Base-by-base conservation (phyloP, 2,113 vertebrate species). In the Ammodytes dubius region DNA sequence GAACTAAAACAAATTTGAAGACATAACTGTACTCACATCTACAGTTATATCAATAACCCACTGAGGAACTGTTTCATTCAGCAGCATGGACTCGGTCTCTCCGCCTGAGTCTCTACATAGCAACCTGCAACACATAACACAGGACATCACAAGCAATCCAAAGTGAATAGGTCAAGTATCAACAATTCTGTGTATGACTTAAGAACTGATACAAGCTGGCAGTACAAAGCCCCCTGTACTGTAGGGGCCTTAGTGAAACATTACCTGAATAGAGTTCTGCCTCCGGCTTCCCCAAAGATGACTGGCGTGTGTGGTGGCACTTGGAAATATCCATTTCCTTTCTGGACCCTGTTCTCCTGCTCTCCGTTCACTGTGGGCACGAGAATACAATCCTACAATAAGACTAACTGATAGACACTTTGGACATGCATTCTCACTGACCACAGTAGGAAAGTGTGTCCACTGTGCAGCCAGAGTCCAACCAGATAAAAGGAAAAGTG, bases 1-100 rank as follows among this genome's bases (percentile, higher is more conserved):
- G 14, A 69, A 19, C 19, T 5, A 6, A 15, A 42, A 57, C 45
- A 4, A 19, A 70, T 7, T 7, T 52, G 0, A 15, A 59, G 52
- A 68, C 15, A 27, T 9, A 35, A 2, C 37, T 17, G 17, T 81
- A 97, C 98, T 99, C 91, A 99, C 98, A 90, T 99, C 98, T 91
- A 99, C 98, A 85, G 98, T 99, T 93, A 99, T 99, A 92, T 99
- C 98, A 72, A 99, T 99, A 3, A 99, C 98, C 98, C 98, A 99
- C 86, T 99, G 98, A 27, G 98, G 98, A 85, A 99, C 98, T 0
- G 98, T 99, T 94, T 99, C 98, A 58, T 99, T 99, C 17, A 99
- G 96, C 74, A 99, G 95, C 98, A 99, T 98, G 6, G 98, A 99
- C 86, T 99, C 98, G 0, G 98, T 99, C 93, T 99, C 98, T 54